phyloP scores from a whole-genome alignment of 2,797 vertebrate species.

The Salarias fasciatus region DNA sequence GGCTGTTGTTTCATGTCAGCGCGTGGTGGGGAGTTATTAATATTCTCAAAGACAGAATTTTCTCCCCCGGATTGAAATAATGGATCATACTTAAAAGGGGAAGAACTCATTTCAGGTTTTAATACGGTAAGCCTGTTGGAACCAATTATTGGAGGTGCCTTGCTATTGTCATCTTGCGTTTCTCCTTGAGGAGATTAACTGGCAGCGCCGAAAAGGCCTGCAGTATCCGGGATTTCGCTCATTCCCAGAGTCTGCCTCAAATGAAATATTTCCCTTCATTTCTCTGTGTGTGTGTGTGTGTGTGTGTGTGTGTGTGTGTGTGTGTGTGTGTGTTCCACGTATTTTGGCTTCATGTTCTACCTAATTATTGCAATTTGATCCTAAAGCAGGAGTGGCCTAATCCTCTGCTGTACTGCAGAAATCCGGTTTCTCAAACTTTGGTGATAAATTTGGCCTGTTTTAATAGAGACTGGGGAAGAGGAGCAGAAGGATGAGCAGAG shows the following conservation, averaged over 20 bases:
- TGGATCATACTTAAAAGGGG: conserved; percentile 87
- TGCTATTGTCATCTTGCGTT: conserved; percentile 85
- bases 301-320: conserved; percentile 40
- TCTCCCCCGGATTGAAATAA: conserved; percentile 86
- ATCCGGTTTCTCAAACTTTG: conserved; percentile 78
- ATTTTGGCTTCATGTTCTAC: conserved; percentile 81
- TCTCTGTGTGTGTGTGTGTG: conserved; percentile 41
- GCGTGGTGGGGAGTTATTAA: conserved; percentile 83
- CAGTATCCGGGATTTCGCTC: conserved; percentile 82
- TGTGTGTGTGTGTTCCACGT: conserved; percentile 65
- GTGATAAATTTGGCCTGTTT: conserved; percentile 77
- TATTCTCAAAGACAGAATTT: conserved; percentile 85
- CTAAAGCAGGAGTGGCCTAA: conserved; percentile 80
- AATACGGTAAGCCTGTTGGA: conserved; percentile 90
- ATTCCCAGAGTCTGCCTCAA: conserved; percentile 81
- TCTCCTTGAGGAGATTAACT: conserved; percentile 88
- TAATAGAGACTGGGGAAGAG: conserved; percentile 74
- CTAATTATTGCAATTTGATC: conserved; percentile 85
- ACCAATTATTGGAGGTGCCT: conserved; percentile 89
- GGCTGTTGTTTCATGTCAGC: conserved; percentile 65
- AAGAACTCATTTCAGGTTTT: conserved; percentile 89
- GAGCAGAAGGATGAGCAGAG: conserved; percentile 73
- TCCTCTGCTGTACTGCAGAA: conserved; percentile 75
- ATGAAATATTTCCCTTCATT: conserved; percentile 79
- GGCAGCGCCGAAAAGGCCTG: conserved; percentile 78